phyloP scores from a whole-genome alignment of 2,888 invertebrate genomes.

The Hirudinaria manillensis region DNA sequence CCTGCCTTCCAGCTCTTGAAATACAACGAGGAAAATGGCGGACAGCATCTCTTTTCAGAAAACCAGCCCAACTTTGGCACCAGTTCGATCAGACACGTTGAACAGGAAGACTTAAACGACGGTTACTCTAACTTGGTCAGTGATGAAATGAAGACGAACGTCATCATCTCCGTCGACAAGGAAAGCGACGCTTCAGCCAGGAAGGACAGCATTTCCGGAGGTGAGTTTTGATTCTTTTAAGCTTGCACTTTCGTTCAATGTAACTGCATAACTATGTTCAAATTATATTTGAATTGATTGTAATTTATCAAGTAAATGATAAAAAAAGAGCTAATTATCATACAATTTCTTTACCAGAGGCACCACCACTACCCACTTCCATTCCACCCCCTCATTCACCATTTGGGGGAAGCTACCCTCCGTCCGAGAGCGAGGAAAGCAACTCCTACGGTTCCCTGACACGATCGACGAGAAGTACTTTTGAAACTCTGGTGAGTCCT shows the following conservation, averaged over 20 bases:
- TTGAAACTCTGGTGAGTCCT: too few relatives aligned
- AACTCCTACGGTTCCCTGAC: neutral
- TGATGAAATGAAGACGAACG: neutral
- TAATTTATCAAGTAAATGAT: too few relatives aligned
- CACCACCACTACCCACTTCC: constrained; percentile 30
- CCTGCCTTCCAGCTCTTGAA: constrained; percentile 30
- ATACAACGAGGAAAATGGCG: constrained; percentile 25
- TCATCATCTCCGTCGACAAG: neutral
- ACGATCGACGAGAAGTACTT: too few relatives aligned
- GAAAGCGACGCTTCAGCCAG: neutral
- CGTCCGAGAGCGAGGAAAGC: constrained; percentile 19
- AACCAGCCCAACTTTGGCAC: neutral
- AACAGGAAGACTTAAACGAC: neutral
- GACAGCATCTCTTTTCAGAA: neutral
- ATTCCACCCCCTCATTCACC: constrained; percentile 24
- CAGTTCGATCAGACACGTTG: neutral
- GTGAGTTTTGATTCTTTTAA: neutral
- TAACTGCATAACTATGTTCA: neutral
- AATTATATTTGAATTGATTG: too few relatives aligned
- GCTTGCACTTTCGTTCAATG: neutral
- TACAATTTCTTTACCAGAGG: neutral
- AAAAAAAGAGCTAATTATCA: too few relatives aligned
- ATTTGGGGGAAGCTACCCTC: constrained; percentile 9
- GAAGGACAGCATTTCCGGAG: constrained; percentile 5
- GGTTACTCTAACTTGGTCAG: neutral